Evolutionary conservation across 1,140 invertebrate genomes (phyloP).

Genomic region (Helicorthomorpha holstii): DNA sequence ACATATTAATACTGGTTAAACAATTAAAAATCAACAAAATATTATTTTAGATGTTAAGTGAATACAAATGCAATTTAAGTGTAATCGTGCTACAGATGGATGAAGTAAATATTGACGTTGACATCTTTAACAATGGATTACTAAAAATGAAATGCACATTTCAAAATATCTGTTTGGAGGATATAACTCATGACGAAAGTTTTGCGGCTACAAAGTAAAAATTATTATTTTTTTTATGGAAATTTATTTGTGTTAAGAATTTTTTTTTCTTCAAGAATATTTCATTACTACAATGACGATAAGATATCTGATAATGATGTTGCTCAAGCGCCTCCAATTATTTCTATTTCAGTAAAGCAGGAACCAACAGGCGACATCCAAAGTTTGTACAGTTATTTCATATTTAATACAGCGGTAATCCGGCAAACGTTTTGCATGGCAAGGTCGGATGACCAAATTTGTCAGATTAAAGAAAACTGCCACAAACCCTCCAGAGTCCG

Average conservation of each 20-base stretch:
- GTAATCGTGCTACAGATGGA: slow-evolving; percentile 47
- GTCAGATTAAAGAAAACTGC: too few species aligned
- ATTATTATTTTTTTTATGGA: slow-evolving; percentile 2
- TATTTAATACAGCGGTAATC: too few species aligned
- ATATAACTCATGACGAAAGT: slow-evolving; percentile 46
- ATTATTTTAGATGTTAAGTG: background rate
- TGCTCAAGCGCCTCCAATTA: slow-evolving; percentile 43
- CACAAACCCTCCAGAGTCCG: too few species aligned
- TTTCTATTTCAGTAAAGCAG: slow-evolving; percentile 42
- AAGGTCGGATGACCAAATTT: too few species aligned
- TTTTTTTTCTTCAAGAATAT: slow-evolving; percentile 33
- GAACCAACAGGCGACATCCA: slow-evolving; percentile 39
- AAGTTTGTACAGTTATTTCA: slow-evolving; percentile 14
- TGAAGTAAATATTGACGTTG: slow-evolving; percentile 42
- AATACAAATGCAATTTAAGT: slow-evolving; percentile 43
- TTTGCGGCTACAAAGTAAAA: slow-evolving; percentile 44
- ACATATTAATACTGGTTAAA: background rate
- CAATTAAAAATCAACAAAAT: background rate
- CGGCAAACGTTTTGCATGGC: too few species aligned
- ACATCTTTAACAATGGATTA: slow-evolving; percentile 49
- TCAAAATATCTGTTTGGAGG: slow-evolving; percentile 47
- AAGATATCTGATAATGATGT: slow-evolving; percentile 37
- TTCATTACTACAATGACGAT: slow-evolving; percentile 44
- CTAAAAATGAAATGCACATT: slow-evolving; percentile 50
- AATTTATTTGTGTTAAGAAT: background rate